Conservation (phyloP, 2,113 vertebrate species). For the Neodontobutis hainanensis region DNA sequence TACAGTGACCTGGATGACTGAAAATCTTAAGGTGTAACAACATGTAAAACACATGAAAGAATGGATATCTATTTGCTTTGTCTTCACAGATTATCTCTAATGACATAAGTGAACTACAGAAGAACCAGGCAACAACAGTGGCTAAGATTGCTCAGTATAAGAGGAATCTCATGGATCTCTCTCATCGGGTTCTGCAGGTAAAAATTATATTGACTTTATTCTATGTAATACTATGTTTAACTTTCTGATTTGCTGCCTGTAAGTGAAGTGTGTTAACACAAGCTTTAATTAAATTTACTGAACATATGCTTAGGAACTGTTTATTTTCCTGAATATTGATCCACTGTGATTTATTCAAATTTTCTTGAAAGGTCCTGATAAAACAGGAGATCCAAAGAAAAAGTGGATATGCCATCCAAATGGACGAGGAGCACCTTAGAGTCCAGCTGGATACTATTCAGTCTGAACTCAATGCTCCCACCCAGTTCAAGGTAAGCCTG, state of each 20-base stretch:
- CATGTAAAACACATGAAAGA: neutral
- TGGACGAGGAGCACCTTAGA: slow-evolving; percentile 95
- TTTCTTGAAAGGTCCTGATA: slow-evolving; percentile 86
- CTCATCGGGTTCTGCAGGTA: slow-evolving; percentile 95
- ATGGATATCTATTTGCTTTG: neutral
- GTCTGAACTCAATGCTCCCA: slow-evolving; percentile 95
- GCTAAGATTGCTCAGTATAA: slow-evolving; percentile 98
- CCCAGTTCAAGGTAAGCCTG: slow-evolving; percentile 90
- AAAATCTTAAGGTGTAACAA: no score
- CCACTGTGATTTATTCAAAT: neutral
- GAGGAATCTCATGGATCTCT: slow-evolving; percentile 96
- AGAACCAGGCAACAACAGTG: slow-evolving; percentile 95
- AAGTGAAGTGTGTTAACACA: no score
- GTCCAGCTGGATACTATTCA: slow-evolving; percentile 97
- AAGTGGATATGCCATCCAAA: slow-evolving; percentile 95
- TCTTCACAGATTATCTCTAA: slow-evolving; percentile 90
- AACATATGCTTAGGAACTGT: no score
- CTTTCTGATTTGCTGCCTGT: no score
- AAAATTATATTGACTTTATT: neutral
- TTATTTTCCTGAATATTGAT: no score
- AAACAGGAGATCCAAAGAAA: slow-evolving; percentile 98
- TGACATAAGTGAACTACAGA: slow-evolving; percentile 96
- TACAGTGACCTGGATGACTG: no score
- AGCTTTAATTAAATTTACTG: no score
- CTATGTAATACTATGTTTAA: no score